Conservation (phyloP, 2,797 vertebrate genomes). For the Rhynchotus rufescens region DNA sequence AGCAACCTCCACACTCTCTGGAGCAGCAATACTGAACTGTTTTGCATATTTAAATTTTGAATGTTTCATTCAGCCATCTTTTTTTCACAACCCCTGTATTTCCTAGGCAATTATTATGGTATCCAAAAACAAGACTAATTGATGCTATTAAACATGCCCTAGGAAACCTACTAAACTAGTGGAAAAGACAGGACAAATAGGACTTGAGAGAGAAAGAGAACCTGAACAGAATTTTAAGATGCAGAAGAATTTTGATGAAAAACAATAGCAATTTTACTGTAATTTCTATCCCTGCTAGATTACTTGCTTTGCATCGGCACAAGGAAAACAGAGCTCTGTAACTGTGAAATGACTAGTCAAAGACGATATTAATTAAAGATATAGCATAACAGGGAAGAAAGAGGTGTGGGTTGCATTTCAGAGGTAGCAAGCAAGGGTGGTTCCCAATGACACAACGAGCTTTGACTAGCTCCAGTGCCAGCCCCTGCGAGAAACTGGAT, state of each 20-base stretch:
- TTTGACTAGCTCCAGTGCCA: neutral
- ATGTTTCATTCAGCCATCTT: neutral
- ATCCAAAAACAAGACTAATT: neutral
- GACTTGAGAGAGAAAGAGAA: neutral
- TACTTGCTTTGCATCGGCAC: neutral
- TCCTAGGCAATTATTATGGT: neutral
- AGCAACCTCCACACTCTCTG: neutral
- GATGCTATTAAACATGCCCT: accelerated
- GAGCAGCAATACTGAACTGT: neutral
- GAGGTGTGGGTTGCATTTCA: neutral
- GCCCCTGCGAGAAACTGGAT: accelerated
- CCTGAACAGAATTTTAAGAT: neutral
- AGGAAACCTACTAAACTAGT: neutral
- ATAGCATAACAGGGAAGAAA: neutral
- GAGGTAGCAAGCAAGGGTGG: neutral
- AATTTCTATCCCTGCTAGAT: neutral
- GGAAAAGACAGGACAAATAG: accelerated
- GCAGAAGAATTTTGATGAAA: neutral
- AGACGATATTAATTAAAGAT: neutral
- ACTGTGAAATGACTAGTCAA: neutral
- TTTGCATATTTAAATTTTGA: neutral
- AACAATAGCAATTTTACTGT: neutral
- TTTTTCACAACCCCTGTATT: neutral
- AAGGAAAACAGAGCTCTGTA: neutral
- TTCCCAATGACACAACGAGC: neutral